Percentiles rank a stretch among this genome's conserved stretches.
Evolutionary conservation across 1,140 invertebrate species (phyloP).

Genomic region (Triops longicaudatus): DNA sequence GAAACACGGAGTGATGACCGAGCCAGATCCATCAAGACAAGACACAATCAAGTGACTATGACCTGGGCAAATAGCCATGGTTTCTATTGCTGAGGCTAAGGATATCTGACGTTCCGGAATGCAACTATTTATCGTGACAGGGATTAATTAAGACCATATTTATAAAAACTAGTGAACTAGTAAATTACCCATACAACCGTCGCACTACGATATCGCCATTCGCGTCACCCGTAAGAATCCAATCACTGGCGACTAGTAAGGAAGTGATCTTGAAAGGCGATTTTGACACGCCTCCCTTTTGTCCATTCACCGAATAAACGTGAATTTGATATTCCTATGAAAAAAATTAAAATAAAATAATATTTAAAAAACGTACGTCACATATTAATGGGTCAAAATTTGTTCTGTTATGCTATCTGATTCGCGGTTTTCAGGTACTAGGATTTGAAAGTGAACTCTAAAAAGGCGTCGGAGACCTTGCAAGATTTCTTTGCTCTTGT

Average conservation of each 20-base stretch:
- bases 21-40: neutral
- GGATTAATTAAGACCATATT: neutral
- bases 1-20: neutral
- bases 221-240: conserved; percentile 46
- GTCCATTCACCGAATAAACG: conserved; percentile 53
- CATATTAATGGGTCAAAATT: too few relatives aligned
- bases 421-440: too few relatives aligned
- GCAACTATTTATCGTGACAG: neutral
- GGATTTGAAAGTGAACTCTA: too few relatives aligned
- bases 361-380: conserved; percentile 28
- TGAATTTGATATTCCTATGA: conserved; percentile 37
- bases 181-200: conserved; percentile 36
- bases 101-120: neutral
- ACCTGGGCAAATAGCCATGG: neutral
- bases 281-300: conserved; percentile 45
- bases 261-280: conserved; percentile 45
- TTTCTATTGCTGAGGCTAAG: neutral
- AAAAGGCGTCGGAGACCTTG: too few relatives aligned
- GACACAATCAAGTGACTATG: neutral
- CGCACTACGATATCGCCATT: conserved; percentile 26
- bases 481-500: too few relatives aligned
- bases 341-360: conserved; percentile 19
- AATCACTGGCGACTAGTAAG: conserved; percentile 42
- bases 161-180: neutral
- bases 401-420: too few relatives aligned